Evolutionary conservation across 2,888 invertebrate genomes (phyloP).

Genomic region (Psylliodes chrysocephalus): DNA sequence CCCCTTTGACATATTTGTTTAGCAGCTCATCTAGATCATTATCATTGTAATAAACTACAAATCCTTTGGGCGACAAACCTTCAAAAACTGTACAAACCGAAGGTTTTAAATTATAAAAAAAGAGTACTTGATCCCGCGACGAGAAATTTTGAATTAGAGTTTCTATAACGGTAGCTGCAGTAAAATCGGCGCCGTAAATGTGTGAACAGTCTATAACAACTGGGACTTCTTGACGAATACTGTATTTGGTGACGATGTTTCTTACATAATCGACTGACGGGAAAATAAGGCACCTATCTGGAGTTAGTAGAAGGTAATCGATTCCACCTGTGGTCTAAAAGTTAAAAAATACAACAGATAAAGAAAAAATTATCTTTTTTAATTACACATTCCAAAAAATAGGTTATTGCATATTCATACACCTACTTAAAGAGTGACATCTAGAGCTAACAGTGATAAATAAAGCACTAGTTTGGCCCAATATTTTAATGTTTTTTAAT

Average conservation of each 20-base stretch:
- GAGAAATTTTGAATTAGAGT: slow-evolving; percentile 80
- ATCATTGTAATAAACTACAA: slow-evolving; percentile 80
- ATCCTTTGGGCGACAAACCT: slow-evolving; percentile 79
- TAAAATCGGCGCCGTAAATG: slow-evolving; percentile 89
- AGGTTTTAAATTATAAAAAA: slow-evolving; percentile 88
- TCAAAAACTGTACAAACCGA: slow-evolving; percentile 84
- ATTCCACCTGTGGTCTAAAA: slow-evolving; percentile 74
- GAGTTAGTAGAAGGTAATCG: slow-evolving; percentile 85
- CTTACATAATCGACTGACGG: slow-evolving; percentile 91
- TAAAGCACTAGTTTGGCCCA: too few species aligned
- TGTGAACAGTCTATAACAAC: slow-evolving; percentile 89
- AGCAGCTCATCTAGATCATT: slow-evolving; percentile 79
- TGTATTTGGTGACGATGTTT: slow-evolving; percentile 84
- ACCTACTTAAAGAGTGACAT: too few species aligned
- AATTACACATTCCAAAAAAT: background rate
- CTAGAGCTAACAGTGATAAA: too few species aligned
- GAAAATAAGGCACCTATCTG: slow-evolving; percentile 88
- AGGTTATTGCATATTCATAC: too few species aligned
- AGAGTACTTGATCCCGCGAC: slow-evolving; percentile 76
- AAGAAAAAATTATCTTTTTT: background rate
- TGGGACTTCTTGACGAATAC: slow-evolving; percentile 74
- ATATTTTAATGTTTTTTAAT: too few species aligned
- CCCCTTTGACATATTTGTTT: slow-evolving; percentile 34
- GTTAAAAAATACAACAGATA: background rate
- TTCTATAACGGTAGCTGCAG: slow-evolving; percentile 84